A percentile compares a stretch with the other conserved stretches of the same genome.
phyloP scores from a whole-genome alignment of 2,113 vertebrate species.

The Semicossyphus pulcher region DNA sequence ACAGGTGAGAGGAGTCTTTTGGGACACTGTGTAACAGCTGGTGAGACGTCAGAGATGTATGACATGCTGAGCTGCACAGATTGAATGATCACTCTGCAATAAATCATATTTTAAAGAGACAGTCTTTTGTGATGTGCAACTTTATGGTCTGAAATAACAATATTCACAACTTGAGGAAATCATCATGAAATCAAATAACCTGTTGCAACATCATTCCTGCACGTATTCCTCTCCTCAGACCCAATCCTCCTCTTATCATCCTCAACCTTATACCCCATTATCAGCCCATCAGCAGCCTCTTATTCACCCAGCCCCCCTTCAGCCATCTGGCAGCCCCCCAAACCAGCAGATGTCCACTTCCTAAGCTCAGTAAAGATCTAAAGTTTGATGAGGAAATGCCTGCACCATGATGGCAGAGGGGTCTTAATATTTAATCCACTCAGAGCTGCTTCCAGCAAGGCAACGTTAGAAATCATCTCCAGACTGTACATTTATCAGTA shows the following conservation, averaged over 20 bases:
- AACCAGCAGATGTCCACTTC: constrained; percentile 68
- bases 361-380: constrained; percentile 63
- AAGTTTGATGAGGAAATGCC: constrained; percentile 70
- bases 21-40: constrained; percentile 18
- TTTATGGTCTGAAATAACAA: no score
- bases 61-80: not conserved
- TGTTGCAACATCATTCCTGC: constrained; percentile 21
- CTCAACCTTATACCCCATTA: constrained; percentile 36
- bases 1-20: constrained; percentile 85
- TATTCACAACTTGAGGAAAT: no score
- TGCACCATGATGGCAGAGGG: constrained; percentile 34
- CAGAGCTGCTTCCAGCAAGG: constrained; percentile 36
- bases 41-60: constrained; percentile 1
- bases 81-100: not conserved
- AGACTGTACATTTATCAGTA: constrained; percentile 11
- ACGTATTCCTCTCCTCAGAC: not conserved
- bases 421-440: constrained; percentile 47
- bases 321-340: constrained; percentile 69
- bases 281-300: constrained; percentile 45
- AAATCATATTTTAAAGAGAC: not conserved
- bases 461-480: constrained; percentile 30
- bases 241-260: constrained; percentile 28
- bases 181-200: constrained; percentile 35
- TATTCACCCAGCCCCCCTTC: constrained; percentile 27
- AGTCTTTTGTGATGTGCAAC: not conserved